Base-by-base conservation (phyloP, 2,113 vertebrate species). In the Protobothrops flavoviridis region DNA sequence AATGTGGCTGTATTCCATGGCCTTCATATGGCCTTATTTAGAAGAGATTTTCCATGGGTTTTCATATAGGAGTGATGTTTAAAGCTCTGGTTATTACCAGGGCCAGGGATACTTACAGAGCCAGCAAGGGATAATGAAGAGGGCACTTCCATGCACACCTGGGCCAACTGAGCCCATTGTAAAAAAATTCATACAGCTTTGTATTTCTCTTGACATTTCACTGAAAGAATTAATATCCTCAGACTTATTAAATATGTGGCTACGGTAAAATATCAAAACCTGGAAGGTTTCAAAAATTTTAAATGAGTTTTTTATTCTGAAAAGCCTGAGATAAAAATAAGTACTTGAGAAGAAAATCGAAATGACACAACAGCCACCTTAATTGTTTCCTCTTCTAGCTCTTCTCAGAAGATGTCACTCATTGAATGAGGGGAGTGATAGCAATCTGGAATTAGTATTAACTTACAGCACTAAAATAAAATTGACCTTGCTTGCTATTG, bases 281-380 rank as follows among this genome's bases (percentile, higher is more conserved):
- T 53, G 43, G 3, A 50, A 6, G 24, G 4, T 53, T 50, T 17
- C 5, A 87, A 8, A 88, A 2, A 86, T 87, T 93, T 85, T 92
- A 92, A 94, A 0, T 0, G 0, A 93, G 0, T 21, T 59, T 92
- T 94, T 39, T 20, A 23, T 57, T 87, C 10, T 89, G 81, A 92
- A 45, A 93, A 57, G 55, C 89, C 88, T 85, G 91, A 92, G 64
- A 12, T 69, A 29, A 93, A 26, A 33, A 56, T 91, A 12, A 85
- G 20, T 48, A 92, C 5, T 59, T 56, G 50, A 92, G 55, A 52
- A 53, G 88, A 81, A 48, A 95, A 39, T 26, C 1, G 6, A 91
- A 52, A 53, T 33, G 23, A 39, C 52, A 15, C 23, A 55, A 43
- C 50, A 24, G 26, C 50, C 8, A 86, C 56, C 3, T 39, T 57